Conservation (phyloP, 2,888 invertebrate genomes). For the Acleris laterana region DNA sequence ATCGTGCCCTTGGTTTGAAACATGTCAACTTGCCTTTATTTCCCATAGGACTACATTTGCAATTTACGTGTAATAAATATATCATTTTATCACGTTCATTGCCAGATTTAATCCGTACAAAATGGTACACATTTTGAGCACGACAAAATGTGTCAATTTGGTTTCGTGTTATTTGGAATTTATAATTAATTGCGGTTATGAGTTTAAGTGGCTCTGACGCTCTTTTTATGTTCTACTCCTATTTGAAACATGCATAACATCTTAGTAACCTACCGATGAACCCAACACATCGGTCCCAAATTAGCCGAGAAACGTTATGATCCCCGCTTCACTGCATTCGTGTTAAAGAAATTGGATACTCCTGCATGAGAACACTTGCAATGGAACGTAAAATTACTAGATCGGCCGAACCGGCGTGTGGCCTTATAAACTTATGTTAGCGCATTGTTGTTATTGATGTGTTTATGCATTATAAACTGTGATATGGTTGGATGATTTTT, state of each 20-base stretch:
- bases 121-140: too few relatives aligned
- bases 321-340: conserved; percentile 68
- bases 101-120: too few relatives aligned
- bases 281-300: conserved; percentile 55
- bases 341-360: conserved; percentile 77
- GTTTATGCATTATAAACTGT: conserved; percentile 61
- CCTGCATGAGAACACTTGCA: conserved; percentile 73
- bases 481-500: conserved; percentile 54
- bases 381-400: conserved; percentile 77
- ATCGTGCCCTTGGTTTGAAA: too few relatives aligned
- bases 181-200: too few relatives aligned
- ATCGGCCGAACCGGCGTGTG: conserved; percentile 50
- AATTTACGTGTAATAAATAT: conserved; percentile 54
- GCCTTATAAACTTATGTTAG: conserved; percentile 52
- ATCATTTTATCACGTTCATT: conserved; percentile 44
- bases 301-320: conserved; percentile 61
- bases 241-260: not conserved
- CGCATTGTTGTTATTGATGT: conserved; percentile 65
- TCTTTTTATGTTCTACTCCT: too few relatives aligned
- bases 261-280: conserved; percentile 40
- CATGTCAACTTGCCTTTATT: conserved; percentile 53
- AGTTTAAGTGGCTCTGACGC: too few relatives aligned
- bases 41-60: conserved; percentile 53
- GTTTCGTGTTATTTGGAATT: too few relatives aligned
- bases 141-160: too few relatives aligned